These are phyloP conservation scores for Alethe castanea DNA, from an alignment of 2,113 vertebrate species.

Conservation along the genomic window DNA sequence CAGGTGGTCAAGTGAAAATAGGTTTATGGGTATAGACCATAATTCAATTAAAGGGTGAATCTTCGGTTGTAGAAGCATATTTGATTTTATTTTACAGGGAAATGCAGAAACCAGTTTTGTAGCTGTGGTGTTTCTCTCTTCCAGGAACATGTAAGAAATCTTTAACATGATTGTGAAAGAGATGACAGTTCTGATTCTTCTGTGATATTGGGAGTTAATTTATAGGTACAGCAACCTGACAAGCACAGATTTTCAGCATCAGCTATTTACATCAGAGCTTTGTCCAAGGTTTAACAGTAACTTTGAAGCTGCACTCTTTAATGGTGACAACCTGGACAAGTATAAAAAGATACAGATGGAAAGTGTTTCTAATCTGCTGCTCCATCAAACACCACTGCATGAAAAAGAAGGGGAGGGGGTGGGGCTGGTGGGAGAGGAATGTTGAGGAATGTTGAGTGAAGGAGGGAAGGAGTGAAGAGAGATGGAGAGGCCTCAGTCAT, in stretches of 20 bases:
- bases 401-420: neutral
- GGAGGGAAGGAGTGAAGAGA: neutral
- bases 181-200: neutral
- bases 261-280: neutral
- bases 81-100: neutral
- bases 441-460: too few relatives aligned
- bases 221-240: neutral
- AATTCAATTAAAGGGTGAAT: neutral
- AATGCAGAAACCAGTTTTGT: neutral
- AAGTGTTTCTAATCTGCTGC: neutral
- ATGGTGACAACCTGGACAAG: neutral
- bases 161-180: neutral
- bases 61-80: neutral
- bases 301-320: neutral
- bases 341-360: neutral
- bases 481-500: neutral
- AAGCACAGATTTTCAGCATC: neutral
- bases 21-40: neutral
- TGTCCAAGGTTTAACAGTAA: neutral
- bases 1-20: neutral
- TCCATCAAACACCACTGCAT: neutral
- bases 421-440: too few relatives aligned
- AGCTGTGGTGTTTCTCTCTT: neutral
- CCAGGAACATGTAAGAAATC: neutral
- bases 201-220: neutral